Evolutionary conservation across 2,888 invertebrate species (phyloP), one percentile per base, ranked within the genome.

Genomic region (Macrophya alboannulata): DNA sequence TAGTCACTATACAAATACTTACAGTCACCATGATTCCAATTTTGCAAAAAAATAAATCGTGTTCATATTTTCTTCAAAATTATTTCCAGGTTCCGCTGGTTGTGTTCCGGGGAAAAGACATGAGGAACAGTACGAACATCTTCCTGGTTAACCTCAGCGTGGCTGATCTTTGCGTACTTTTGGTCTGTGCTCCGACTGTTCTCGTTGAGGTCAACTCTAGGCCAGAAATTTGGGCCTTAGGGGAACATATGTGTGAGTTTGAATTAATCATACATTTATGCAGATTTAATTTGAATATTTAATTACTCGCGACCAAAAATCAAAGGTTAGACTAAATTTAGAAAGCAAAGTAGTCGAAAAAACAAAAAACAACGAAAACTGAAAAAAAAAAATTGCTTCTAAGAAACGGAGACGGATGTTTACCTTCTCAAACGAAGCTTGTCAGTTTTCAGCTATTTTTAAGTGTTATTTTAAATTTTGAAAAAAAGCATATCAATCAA

Each of bases 71-170:
- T 37, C 17, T 55, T 9, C 15, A 31, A 48, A 77, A 51, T 77
- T 55, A 4, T 21, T 45, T 85, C 10, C 85, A 92, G 91, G 92
- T 98, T 92, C 98, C 98, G 55, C 96, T 98, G 91, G 98, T 99
- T 89, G 98, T 99, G 89, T 95, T 98, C 91, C 97, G 97, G 93
- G 98, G 98, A 82, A 98, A 98, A 93, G 98, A 99, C 93, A 98
- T 99, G 98, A 95, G 98, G 91, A 98, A 98, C 92, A 98, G 98
- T 84, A 99, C 99, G 87, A 99, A 99, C 93, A 98, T 98, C 90
- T 99, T 99, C 94, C 95, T 99, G 91, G 97, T 98, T 94, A 99
- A 99, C 94, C 95, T 99, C 92, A 98, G 98, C 93, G 96, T 98
- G 65, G 98, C 99, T 21, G 99, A 99, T 94, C 94, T 99, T 90